Conservation (phyloP, 2,797 vertebrate species). For the Setipinna tenuifilis region DNA sequence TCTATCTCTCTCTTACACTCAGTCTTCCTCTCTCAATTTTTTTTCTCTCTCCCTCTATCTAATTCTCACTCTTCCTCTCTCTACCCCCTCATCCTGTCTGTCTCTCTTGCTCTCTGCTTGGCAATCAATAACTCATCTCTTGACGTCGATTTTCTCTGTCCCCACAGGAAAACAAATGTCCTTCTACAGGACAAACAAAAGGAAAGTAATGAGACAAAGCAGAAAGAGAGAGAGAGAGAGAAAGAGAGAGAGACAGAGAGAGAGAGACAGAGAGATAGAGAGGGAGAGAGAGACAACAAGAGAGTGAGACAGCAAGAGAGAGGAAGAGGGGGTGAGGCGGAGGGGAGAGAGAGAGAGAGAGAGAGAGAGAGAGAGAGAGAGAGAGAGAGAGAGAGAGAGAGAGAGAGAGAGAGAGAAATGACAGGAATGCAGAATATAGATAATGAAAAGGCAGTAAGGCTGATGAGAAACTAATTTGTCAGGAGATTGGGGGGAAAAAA, state of each 20-base stretch:
- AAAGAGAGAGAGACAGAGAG: constrained; percentile 28
- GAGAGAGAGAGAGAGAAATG: background rate
- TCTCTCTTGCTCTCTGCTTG: constrained; percentile 57
- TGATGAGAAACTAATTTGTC: background rate
- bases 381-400: background rate
- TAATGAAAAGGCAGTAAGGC: background rate
- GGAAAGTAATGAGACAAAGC: constrained; percentile 22
- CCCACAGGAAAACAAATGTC: constrained; percentile 77
- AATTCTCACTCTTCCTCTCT: too few species aligned
- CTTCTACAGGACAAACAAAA: constrained; percentile 77
- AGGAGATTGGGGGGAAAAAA: background rate
- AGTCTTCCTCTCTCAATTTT: too few species aligned
- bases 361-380: background rate
- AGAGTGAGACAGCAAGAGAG: background rate
- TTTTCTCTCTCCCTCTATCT: too few species aligned
- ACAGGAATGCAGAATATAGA: background rate
- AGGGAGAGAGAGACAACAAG: background rate
- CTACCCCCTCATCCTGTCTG: constrained; percentile 13
- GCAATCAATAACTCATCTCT: constrained; percentile 81
- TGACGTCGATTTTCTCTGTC: constrained; percentile 68
- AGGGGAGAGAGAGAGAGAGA: constrained; percentile 19
- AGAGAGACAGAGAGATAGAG: background rate
- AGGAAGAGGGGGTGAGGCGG: background rate
- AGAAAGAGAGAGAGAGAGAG: constrained; percentile 5
- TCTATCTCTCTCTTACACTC: too few species aligned